Evolutionary conservation across 2,113 vertebrate species (phyloP).

Genomic region (Anolis sagrei): DNA sequence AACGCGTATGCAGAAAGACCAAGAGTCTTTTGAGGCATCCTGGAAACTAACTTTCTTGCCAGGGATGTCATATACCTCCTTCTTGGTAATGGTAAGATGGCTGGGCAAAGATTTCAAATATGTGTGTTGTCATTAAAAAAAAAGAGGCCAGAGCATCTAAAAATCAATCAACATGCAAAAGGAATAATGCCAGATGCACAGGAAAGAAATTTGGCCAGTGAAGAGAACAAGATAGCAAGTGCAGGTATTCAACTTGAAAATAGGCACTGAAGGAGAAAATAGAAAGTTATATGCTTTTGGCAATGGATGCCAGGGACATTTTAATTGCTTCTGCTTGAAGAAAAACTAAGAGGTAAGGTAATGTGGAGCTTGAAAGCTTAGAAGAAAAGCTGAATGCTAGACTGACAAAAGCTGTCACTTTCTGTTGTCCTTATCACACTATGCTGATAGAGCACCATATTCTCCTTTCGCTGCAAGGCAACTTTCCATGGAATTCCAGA

Average conservation of each 20-base stretch:
- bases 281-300: neutral
- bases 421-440: too few species aligned
- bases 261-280: constrained; percentile 5
- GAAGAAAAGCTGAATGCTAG: neutral
- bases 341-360: too few species aligned
- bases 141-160: constrained; percentile 12
- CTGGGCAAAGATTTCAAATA: constrained; percentile 10
- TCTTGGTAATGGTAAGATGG: constrained; percentile 31
- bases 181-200: neutral
- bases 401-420: neutral
- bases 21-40: neutral
- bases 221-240: accelerated
- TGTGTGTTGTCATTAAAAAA: constrained; percentile 3
- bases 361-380: neutral
- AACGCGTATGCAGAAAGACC: too few species aligned
- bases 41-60: accelerated
- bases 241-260: neutral
- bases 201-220: constrained; percentile 16
- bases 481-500: too few species aligned
- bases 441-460: too few species aligned
- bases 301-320: constrained; percentile 11
- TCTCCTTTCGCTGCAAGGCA: too few species aligned
- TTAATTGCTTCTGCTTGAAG: constrained; percentile 9
- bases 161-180: neutral
- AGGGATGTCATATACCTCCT: neutral